Evolutionary conservation across 2,888 invertebrate species (phyloP).

Genomic region (Anagyrus pseudococci): DNA sequence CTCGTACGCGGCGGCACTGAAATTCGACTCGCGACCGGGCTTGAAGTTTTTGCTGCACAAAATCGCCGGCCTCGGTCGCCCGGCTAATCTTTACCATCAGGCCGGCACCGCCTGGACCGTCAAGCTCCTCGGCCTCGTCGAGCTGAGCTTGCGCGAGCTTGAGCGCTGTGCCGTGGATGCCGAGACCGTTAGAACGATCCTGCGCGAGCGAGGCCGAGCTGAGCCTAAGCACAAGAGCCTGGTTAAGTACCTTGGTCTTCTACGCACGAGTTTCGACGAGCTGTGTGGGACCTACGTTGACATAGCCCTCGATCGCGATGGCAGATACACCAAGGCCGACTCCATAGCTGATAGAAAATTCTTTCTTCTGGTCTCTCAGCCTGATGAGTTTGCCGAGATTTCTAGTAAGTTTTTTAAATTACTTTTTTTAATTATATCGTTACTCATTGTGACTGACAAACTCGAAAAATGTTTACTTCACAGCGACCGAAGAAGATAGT

Average conservation of each 20-base stretch:
- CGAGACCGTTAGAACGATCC: conserved; percentile 50
- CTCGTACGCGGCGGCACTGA: conserved; percentile 81
- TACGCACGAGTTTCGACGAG: conserved; percentile 61
- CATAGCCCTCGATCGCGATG: conserved; percentile 62
- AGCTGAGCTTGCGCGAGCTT: conserved; percentile 80
- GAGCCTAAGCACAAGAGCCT: conserved; percentile 42
- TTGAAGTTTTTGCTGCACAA: conserved; percentile 94
- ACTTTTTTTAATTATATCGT: no score
- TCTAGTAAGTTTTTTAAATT: no score
- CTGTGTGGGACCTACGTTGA: conserved; percentile 65
- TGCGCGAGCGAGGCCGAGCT: conserved; percentile 34
- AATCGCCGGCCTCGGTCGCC: conserved; percentile 84
- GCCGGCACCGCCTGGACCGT: conserved; percentile 92
- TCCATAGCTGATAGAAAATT: conserved; percentile 65
- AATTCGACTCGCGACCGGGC: conserved; percentile 90
- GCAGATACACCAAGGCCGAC: conserved; percentile 58
- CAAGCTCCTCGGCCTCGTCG: conserved; percentile 84
- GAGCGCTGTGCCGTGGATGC: conserved; percentile 49
- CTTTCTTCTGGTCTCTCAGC: conserved; percentile 67
- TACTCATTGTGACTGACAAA: no score
- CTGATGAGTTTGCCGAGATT: conserved; percentile 64
- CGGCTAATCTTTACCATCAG: conserved; percentile 91
- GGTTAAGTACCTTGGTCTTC: conserved; percentile 48
- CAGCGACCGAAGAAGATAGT: conserved; percentile 21
- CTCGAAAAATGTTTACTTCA: no score